Base-by-base conservation (phyloP, 2,113 vertebrate genomes). In the Phycodurus eques region DNA sequence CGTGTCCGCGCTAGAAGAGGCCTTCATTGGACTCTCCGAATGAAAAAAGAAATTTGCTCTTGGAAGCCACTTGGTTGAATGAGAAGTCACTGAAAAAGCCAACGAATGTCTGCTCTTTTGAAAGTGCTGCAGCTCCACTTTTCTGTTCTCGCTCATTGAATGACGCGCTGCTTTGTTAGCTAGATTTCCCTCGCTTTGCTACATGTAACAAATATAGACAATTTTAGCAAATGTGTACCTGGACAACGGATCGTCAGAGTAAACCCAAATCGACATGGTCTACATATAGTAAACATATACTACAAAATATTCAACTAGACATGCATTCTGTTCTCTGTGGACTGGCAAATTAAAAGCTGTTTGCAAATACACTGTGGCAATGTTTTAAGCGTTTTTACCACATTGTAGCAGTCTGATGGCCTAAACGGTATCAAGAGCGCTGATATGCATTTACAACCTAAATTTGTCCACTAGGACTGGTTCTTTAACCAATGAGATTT, bases 1-100 rank as follows among this genome's bases (percentile, higher is more conserved):
- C 73, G 72, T 13, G 71, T 83, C 80, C 80, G 61, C 77, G 74
- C 49, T 5, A 22, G 9, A 85, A 81, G 82, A 85, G 80, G 84
- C 84, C 88, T 85, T 71, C 76, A 53, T 33, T 73, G 67, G 72
- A 77, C 74, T 44, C 42, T 22, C 17, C 5, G 20, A 44, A 44
- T 42, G 5, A 43, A 42, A 5, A 13, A 44, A 44, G 5, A 63
- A 11, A 3, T 3, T 20, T 53, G 3, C 8, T 15, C 33, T 15
- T 11, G 17, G 19, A 60, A 33, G 33, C 59, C 59, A 39, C 59
- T 53, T 19, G 1, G 8, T 17, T 14, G 17, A 7, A 19, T 39
- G 51, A 27, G 27, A 47, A 68, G 67, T 80, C 81, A n/a, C 31
- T 60, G 42, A 69, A 51, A 51, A 78, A 39, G 4, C 35, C 1